Evolutionary conservation across 2,888 invertebrate species (phyloP).

Genomic region (Antheraea yamamai): DNA sequence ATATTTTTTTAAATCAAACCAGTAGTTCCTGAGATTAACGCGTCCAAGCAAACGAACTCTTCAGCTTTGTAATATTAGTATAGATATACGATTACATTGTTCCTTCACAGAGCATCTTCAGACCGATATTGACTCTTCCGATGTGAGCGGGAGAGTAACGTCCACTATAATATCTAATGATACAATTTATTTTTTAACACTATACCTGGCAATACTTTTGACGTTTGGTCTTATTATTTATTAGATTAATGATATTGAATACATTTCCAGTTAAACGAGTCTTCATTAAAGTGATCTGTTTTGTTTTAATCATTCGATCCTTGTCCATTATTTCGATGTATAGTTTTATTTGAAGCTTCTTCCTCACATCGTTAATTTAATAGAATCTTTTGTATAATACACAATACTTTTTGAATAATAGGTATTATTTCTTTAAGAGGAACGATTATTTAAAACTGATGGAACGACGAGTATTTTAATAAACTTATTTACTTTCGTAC

Average conservation of each 20-base stretch:
- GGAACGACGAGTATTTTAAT: no score
- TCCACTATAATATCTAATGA: no score
- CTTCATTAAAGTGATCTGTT: constrained; percentile 34
- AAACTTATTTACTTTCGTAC: no score
- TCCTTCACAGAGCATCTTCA: no score
- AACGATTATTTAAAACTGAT: background rate
- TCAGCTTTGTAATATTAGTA: no score
- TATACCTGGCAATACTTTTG: constrained; percentile 31
- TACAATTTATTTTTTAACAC: background rate
- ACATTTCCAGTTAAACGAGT: constrained; percentile 36
- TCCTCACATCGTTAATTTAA: constrained; percentile 3
- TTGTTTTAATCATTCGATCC: constrained; percentile 27
- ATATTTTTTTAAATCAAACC: no score
- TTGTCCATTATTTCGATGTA: constrained; percentile 27
- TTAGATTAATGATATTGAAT: constrained; percentile 66
- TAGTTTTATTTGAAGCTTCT: constrained; percentile 19
- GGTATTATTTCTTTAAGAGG: background rate
- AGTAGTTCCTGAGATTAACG: no score
- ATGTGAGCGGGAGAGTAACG: no score
- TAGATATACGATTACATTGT: no score
- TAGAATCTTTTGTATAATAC: background rate
- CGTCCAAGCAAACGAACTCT: no score
- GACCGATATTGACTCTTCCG: no score
- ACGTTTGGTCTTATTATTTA: constrained; percentile 56
- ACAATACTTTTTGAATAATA: background rate